Conservation (phyloP, 1,140 invertebrate species). For the Bombus ignitus region DNA sequence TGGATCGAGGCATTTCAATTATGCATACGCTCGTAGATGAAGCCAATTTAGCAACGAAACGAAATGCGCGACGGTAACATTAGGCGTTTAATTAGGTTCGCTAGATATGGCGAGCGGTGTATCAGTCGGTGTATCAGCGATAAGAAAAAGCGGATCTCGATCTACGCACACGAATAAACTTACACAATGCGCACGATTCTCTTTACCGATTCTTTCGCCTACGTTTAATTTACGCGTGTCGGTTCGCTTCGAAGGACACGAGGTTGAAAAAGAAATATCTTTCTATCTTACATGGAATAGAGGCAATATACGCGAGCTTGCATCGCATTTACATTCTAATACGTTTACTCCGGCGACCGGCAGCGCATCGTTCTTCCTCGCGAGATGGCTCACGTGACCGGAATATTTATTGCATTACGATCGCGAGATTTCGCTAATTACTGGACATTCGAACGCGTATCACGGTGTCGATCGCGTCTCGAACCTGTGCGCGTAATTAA, state of each 20-base stretch:
- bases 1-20: conserved; percentile 14
- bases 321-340: conserved; percentile 32
- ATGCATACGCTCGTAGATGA: background rate
- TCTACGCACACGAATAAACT: background rate
- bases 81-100: conserved; percentile 8
- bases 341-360: background rate
- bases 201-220: background rate
- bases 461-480: conserved; percentile 28
- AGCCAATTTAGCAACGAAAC: background rate
- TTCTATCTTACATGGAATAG: background rate
- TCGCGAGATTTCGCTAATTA: conserved; percentile 39
- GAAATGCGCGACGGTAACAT: background rate
- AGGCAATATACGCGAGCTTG: background rate
- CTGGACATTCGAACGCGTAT: conserved; percentile 12
- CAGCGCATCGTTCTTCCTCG: background rate
- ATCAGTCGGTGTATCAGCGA: conserved; percentile 17
- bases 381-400: conserved; percentile 17
- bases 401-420: conserved; percentile 36
- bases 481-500: conserved; percentile 11
- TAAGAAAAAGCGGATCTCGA: conserved; percentile 16
- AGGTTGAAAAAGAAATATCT: background rate
- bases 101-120: background rate
- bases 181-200: background rate
- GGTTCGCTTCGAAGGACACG: background rate
- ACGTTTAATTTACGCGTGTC: conserved; percentile 1